These are phyloP conservation scores for Ploceus nigricollis DNA, from an alignment of 2,113 vertebrate species.

Conservation along the genomic window DNA sequence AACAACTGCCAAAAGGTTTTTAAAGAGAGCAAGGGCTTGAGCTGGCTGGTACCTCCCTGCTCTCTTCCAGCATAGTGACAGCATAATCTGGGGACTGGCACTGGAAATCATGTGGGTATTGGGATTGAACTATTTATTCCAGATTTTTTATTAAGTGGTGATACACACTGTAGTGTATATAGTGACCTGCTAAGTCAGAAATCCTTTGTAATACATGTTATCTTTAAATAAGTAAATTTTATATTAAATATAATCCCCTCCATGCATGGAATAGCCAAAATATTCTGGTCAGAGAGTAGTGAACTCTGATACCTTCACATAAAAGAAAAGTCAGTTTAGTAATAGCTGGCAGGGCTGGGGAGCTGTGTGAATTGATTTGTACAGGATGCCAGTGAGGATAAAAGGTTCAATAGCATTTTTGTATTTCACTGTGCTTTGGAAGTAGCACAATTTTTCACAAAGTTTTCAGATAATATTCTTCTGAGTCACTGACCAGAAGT, in stretches of 20 bases:
- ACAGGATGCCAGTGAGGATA: not conserved
- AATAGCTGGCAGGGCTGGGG: not conserved
- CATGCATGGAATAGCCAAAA: not conserved
- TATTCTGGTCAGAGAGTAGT: not conserved
- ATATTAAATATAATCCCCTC: not conserved
- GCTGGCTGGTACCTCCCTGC: not conserved
- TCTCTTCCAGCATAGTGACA: rapidly evolving
- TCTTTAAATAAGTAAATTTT: not conserved
- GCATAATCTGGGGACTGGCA: rapidly evolving
- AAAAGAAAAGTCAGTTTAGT: not conserved
- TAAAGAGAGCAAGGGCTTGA: not conserved
- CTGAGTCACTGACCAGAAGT: not conserved
- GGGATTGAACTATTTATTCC: not conserved
- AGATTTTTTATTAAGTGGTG: not conserved
- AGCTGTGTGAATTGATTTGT: not conserved
- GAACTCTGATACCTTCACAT: not conserved
- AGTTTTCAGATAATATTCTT: not conserved
- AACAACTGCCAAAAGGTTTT: not conserved
- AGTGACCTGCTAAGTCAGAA: not conserved
- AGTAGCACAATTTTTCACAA: not conserved
- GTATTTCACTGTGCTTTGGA: not conserved
- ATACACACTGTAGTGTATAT: not conserved
- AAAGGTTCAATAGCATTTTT: not conserved
- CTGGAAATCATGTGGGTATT: not conserved
- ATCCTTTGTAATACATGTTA: not conserved